Evolutionary conservation across 2,888 invertebrate species (phyloP).

Genomic region (Rhaphigaster nebulosa): DNA sequence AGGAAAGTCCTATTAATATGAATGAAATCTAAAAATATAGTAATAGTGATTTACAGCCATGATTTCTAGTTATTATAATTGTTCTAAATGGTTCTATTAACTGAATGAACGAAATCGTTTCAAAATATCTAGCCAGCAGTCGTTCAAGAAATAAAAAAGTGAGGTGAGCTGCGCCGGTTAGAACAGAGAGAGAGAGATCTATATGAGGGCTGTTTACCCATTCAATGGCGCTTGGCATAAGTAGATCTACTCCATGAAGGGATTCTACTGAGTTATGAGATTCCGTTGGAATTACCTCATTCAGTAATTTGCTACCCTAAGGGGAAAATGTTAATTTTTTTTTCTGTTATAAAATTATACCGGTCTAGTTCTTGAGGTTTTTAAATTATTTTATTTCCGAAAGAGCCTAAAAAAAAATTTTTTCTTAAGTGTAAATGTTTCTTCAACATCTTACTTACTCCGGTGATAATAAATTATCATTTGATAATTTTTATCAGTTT

Average conservation of each 20-base stretch:
- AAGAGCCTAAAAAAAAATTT: too few species aligned
- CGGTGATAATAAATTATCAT: too few species aligned
- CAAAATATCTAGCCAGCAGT: not conserved
- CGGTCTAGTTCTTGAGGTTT: too few species aligned
- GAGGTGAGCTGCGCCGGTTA: not conserved
- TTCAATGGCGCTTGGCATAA: constrained; percentile 21
- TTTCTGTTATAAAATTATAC: too few species aligned
- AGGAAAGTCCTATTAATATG: too few species aligned
- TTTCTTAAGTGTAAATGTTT: too few species aligned
- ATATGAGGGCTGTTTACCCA: not conserved
- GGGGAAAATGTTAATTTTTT: not conserved
- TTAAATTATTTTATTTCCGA: too few species aligned
- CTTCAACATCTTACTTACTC: too few species aligned
- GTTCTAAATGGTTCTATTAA: not conserved
- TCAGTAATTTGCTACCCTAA: not conserved
- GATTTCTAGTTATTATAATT: not conserved
- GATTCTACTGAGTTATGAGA: not conserved
- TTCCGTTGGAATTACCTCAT: not conserved
- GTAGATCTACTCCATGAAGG: not conserved
- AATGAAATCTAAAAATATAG: too few species aligned
- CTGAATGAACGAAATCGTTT: not conserved
- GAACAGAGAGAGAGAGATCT: constrained; percentile 3
- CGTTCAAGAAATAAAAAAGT: not conserved
- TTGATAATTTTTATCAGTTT: too few species aligned
- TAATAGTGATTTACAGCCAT: not conserved